These are phyloP conservation scores for Drosophila obscura DNA, from an alignment of 1,140 invertebrate genomes.

Conservation along the genomic window DNA sequence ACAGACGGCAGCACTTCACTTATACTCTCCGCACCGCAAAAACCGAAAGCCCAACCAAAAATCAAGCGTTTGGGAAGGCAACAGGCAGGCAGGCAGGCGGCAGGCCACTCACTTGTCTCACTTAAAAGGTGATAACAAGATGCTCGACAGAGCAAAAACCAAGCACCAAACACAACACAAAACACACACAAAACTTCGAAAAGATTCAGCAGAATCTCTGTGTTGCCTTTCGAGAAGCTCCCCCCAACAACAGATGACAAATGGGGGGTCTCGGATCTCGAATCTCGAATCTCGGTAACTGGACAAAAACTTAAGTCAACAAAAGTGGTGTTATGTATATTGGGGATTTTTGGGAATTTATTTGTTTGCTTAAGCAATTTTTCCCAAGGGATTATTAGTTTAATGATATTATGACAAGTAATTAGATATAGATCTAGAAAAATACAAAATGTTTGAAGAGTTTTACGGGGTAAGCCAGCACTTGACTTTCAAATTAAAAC, in stretches of 20 bases:
- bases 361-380: constrained; percentile 42
- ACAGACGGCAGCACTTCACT: constrained; percentile 43
- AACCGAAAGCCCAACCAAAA: not conserved
- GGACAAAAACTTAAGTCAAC: constrained; percentile 23
- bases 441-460: not conserved
- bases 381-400: constrained; percentile 8
- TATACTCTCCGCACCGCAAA: constrained; percentile 15
- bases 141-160: constrained; percentile 59
- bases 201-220: constrained; percentile 3
- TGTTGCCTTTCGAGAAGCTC: constrained; percentile 33
- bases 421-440: constrained; percentile 12
- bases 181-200: constrained; percentile 24
- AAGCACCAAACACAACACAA: constrained; percentile 34
- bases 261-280: constrained; percentile 11
- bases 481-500: not conserved
- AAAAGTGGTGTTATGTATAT: constrained; percentile 67
- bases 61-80: constrained; percentile 6
- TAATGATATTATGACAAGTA: constrained; percentile 33
- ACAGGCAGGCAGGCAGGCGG: constrained; percentile 45
- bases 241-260: constrained; percentile 26
- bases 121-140: constrained; percentile 82
- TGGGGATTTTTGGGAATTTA: constrained; percentile 28
- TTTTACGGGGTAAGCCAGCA: too few species aligned
- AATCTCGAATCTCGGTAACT: not conserved
- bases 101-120: constrained; percentile 74